These are phyloP conservation scores for Dasyornis broadbenti DNA, from an alignment of 2,113 vertebrate genomes.

Conservation along the genomic window DNA sequence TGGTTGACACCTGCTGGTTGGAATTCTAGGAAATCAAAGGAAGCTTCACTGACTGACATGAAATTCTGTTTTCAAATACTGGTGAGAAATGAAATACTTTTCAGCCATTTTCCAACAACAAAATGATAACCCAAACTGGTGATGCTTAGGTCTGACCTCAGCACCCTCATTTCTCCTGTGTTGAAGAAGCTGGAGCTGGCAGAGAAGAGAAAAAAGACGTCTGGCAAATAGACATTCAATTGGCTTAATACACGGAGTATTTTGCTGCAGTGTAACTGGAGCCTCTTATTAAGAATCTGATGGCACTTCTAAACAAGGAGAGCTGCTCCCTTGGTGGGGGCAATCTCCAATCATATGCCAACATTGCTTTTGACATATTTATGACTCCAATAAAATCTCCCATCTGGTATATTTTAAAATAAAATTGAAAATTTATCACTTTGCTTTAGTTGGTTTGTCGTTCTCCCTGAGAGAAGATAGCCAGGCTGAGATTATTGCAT, in stretches of 20 bases:
- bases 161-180: constrained; percentile 11
- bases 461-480: constrained; percentile 70
- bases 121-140: background rate
- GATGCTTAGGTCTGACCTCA: constrained; percentile 36
- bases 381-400: constrained; percentile 80
- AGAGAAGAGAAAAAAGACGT: constrained; percentile 25
- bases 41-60: background rate
- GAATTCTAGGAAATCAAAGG: constrained; percentile 22
- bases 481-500: constrained; percentile 66
- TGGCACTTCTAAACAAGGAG: constrained; percentile 73
- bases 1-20: background rate
- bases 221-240: constrained; percentile 70
- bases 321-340: constrained; percentile 57
- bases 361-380: constrained; percentile 79
- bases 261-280: constrained; percentile 63
- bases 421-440: constrained; percentile 81
- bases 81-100: background rate
- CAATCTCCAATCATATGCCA: constrained; percentile 66
- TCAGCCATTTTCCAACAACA: background rate
- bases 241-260: constrained; percentile 70
- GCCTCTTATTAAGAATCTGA: constrained; percentile 73
- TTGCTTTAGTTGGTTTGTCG: constrained; percentile 65
- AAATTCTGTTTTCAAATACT: background rate
- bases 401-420: constrained; percentile 83
- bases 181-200: constrained; percentile 8